phyloP scores from a whole-genome alignment of 2,888 invertebrate genomes.

The Cantharis lateralis region DNA sequence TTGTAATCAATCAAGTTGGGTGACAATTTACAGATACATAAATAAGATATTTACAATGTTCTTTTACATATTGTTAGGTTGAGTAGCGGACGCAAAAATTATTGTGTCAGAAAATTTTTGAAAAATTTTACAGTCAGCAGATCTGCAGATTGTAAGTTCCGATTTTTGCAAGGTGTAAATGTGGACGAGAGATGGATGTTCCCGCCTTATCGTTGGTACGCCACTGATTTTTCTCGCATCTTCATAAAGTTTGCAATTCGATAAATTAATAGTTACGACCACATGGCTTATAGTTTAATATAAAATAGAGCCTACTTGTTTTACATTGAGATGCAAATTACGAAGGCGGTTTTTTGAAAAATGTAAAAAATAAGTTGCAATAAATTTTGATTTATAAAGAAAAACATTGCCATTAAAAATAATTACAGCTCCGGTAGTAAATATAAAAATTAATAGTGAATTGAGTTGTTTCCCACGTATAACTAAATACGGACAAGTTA shows the following conservation, averaged over 20 bases:
- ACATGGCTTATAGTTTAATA: background rate
- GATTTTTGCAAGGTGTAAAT: no score
- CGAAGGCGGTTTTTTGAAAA: background rate
- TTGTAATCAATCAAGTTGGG: conserved; percentile 37
- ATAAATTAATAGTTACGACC: background rate
- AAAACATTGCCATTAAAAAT: background rate
- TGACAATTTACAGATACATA: conserved; percentile 38
- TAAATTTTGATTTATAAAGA: background rate
- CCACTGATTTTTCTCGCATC: background rate
- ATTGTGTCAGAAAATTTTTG: no score
- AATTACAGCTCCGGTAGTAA: background rate
- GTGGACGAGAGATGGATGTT: no score
- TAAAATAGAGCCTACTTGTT: background rate
- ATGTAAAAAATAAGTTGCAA: background rate
- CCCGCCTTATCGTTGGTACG: background rate
- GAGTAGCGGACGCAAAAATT: background rate
- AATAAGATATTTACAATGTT: conserved; percentile 27
- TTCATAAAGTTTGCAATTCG: background rate
- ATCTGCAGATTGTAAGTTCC: no score
- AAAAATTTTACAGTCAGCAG: no score
- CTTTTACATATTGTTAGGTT: background rate
- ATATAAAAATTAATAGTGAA: background rate
- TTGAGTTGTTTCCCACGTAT: conserved; percentile 3
- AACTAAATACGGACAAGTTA: conserved; percentile 17
- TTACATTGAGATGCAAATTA: background rate